Base-by-base conservation (phyloP, 2,888 invertebrate species). In the Panopea generosa region DNA sequence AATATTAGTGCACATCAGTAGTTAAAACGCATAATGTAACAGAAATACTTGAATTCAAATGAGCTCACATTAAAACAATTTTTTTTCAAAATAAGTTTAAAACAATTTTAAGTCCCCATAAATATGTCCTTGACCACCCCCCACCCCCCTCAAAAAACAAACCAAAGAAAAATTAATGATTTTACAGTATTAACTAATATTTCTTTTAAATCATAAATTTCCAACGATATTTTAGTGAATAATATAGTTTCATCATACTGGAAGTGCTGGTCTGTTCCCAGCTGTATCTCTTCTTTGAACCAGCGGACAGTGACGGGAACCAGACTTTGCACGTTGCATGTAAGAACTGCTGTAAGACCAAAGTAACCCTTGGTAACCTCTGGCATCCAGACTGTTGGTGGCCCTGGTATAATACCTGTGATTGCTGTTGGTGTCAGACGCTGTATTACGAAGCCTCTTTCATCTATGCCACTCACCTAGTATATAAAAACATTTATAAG, bases 351-450 rank as follows among this genome's bases (percentile, higher is more conserved):
- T 1, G 94, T 92, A 29, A 94, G 91, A 83, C 94, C 94, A 1
- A 93, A 91, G 60, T 92, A 93, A 0, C 91, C 92, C 59, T 78
- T 83, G 0, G 90, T 90, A 83, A 93, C 91, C 63, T 90, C 84
- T 0, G 92, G 90, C 72, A 94, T 93, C 27, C 91, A 92, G n/a
- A 95, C 91, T 57, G 93, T 93, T 0, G 95, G 95, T n/a, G 93
- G 91, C 87, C 93, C 94, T 82, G 95, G 95, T 14, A 92, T 81
- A 70, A 95, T 94, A 0, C 95, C 93, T 81, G 94, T 94, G 33
- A 96, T 94, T 16, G 95, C 95, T 0, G 95, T 95, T 0, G 95
- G 94, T 0, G 95, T 95, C 0, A 95, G 94, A 83, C 96, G 93
- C 75, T 94, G 94, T 47, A 96, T 92, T 18, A 94, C 94, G 89